Evolutionary conservation across 2,888 invertebrate species (phyloP), one percentile per base, ranked within the genome.

Genomic region (Thelaira solivaga): DNA sequence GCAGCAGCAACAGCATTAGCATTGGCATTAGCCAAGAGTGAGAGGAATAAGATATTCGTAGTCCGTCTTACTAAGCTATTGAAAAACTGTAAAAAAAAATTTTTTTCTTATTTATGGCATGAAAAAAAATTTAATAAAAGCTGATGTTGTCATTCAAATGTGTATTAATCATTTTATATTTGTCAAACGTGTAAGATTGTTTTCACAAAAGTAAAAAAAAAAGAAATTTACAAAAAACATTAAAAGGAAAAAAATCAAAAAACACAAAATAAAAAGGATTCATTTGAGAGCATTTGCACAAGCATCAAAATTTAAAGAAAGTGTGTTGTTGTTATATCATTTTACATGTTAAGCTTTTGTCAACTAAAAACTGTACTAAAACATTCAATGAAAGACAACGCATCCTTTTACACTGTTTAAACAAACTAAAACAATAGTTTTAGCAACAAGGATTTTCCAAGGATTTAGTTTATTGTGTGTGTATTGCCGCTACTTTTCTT

Each of bases 61-160:
- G n/a, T n/a, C n/a, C n/a, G n/a, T n/a, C 7, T 39, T 65, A 29
- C n/a, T 8, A 47, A 47, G 16, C 36, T 22, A 34, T 34, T 29
- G 18, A 31, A 57, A 57, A 61, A 53, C 22, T 62, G 13, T 49
- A 7, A 20, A n/a, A n/a, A n/a, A n/a, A n/a, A n/a, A 29, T 20
- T 36, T 68, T 36, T 29, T 29, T 47, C 1, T 39, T 31, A 16
- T 18, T 31, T 41, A 18, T 18, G 10, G 16, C 5, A 31, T 36
- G 22, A 20, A 68, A 36, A 34, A 53, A 65, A 67, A 77, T 72
- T 74, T 74, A 74, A 78, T 78, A 78, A 75, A 78, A 78, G 78
- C 78, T 78, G 74, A 64, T 78, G 78, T 75, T 78, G 78, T 74
- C 74, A 78, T 71, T 75, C 78, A 65, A 78, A 78, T 74, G 74